Conservation (phyloP, 2,888 invertebrate genomes). For the Eucera pruinosa region DNA sequence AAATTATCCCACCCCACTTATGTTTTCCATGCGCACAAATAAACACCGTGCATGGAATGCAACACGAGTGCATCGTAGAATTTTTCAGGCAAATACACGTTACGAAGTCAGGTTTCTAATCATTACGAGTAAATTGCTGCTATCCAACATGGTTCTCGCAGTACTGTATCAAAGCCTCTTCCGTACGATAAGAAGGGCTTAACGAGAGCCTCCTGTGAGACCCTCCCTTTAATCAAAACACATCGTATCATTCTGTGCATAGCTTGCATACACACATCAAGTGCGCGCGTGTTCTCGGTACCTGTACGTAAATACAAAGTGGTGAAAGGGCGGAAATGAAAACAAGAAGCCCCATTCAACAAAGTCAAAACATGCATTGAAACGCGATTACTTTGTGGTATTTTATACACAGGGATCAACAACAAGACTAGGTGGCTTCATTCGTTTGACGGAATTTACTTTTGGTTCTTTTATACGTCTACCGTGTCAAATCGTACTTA, state of each 20-base stretch:
- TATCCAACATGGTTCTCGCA: slow-evolving; percentile 23
- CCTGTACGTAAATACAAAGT: neutral
- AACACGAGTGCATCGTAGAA: neutral
- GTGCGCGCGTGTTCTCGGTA: neutral
- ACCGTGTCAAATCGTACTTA: too few species aligned
- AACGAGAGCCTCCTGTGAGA: slow-evolving; percentile 47
- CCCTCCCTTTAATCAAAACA: slow-evolving; percentile 62
- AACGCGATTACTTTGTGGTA: neutral
- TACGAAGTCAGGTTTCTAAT: slow-evolving; percentile 22
- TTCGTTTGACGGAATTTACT: neutral
- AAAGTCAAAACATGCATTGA: neutral
- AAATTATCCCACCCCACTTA: too few species aligned
- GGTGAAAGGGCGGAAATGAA: neutral
- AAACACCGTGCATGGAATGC: neutral
- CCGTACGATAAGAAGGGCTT: slow-evolving; percentile 57
- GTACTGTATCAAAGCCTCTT: slow-evolving; percentile 53
- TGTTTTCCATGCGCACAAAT: neutral
- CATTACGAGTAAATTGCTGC: slow-evolving; percentile 35
- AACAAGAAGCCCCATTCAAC: slow-evolving; percentile 10
- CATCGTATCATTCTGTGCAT: slow-evolving; percentile 23
- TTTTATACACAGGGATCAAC: too few species aligned
- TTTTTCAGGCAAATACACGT: neutral
- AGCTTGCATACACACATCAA: neutral
- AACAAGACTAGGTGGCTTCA: too few species aligned
- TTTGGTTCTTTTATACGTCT: neutral